Percentiles rank a stretch among this genome's conserved stretches.
phyloP scores from a whole-genome alignment of 1,140 invertebrate genomes.

The Pseudomyrmex flavicornis region DNA sequence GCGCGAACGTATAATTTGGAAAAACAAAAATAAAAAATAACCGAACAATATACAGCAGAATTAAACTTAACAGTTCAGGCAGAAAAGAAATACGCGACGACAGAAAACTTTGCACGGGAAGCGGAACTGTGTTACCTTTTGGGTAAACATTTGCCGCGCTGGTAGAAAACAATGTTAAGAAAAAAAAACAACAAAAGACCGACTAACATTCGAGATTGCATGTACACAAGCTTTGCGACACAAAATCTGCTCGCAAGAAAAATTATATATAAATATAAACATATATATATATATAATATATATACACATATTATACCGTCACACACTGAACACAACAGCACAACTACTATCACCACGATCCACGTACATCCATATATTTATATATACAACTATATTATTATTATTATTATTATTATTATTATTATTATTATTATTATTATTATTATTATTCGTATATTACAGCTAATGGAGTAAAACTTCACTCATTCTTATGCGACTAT shows the following conservation, averaged over 20 bases:
- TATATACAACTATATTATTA: constrained; percentile 55
- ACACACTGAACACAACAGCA: constrained; percentile 81
- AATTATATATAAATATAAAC: constrained; percentile 48
- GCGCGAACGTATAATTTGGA: constrained; percentile 18
- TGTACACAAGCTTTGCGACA: constrained; percentile 61
- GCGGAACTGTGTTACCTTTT: not conserved
- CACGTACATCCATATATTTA: constrained; percentile 70
- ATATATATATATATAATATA: constrained; percentile 27
- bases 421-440: too few species aligned
- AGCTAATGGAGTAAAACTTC: constrained; percentile 35
- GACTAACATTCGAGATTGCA: constrained; percentile 57
- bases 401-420: constrained; percentile 14
- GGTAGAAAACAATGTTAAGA: not conserved
- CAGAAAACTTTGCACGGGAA: not conserved
- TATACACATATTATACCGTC: constrained; percentile 68
- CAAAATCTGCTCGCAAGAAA: constrained; percentile 54
- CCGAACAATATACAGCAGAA: constrained; percentile 36
- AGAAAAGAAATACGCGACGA: constrained; percentile 6
- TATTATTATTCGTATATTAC: constrained; percentile 33
- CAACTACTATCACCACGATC: constrained; percentile 57
- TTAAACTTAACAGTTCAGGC: constrained; percentile 33
- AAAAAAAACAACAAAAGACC: not conserved
- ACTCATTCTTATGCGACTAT: constrained; percentile 68
- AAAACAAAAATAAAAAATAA: not conserved
- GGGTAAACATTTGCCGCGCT: not conserved